Percentiles rank a stretch among this genome's conserved stretches.
phyloP scores from a whole-genome alignment of 1,140 invertebrate species.

The Solenopsis invicta region DNA sequence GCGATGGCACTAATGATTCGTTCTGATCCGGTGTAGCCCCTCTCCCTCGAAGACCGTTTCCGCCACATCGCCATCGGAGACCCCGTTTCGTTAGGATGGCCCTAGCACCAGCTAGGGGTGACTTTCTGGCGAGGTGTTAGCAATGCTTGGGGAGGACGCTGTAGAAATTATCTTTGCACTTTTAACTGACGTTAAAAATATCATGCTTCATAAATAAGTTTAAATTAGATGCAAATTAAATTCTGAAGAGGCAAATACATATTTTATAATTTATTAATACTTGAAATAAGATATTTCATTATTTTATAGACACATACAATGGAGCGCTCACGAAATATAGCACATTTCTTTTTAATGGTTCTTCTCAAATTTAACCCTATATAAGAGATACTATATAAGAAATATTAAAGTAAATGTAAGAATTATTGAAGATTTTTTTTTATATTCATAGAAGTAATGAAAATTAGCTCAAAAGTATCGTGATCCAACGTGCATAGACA shows the following conservation, averaged over 20 bases:
- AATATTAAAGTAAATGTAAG: too few species aligned
- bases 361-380: too few species aligned
- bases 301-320: too few species aligned
- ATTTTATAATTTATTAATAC: neutral
- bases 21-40: conserved; percentile 71
- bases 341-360: too few species aligned
- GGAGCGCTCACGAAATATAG: too few species aligned
- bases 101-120: conserved; percentile 38
- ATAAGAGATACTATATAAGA: too few species aligned
- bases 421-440: too few species aligned
- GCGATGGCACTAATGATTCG: conserved; percentile 77
- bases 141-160: neutral
- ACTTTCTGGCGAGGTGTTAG: conserved; percentile 20
- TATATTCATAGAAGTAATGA: too few species aligned
- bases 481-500: too few species aligned
- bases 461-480: too few species aligned
- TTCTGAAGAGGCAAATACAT: neutral
- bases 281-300: too few species aligned
- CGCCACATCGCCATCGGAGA: conserved; percentile 41
- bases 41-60: conserved; percentile 42
- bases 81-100: conserved; percentile 25
- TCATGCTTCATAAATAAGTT: neutral
- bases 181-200: neutral
- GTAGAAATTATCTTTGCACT: conserved; percentile 13
- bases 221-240: neutral